Evolutionary conservation across 2,797 vertebrate genomes (phyloP), one percentile per base, ranked within the genome.

Genomic region (Mareca strepera): DNA sequence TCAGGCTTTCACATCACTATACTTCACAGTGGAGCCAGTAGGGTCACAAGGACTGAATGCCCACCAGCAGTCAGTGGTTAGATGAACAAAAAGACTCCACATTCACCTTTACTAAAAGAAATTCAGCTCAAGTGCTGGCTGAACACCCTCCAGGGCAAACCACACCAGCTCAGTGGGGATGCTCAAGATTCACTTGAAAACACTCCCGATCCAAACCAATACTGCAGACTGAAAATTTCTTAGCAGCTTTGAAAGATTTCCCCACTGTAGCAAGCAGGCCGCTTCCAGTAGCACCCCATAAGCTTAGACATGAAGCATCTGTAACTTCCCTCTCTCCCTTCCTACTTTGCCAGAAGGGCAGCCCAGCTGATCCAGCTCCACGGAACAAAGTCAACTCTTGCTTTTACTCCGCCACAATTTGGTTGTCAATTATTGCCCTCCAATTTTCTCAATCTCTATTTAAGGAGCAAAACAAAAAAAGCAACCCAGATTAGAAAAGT

Each of bases 381-480:
- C 0, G 0, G 53, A 84, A 73, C 25, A 64, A 88, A 95, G 81
- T 86, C 90, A 92, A 39, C 53, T 74, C 6, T 0, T 41, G 25
- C 31, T 52, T 76, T 81, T 73, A 44, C 37, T 88, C 58, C 53
- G 69, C 22, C 64, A 52, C 72, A 72, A 87, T 87, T 91, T 66
- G 10, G 58, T 48, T 93, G 76, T 88, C 92, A 83, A 76, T 84
- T 91, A 93, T 67, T 69, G 63, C 67, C 69, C 64, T 91, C 80
- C 43, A 26, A 82, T 86, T 92, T 95, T 92, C 80, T 82, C 76
- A 63, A 79, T 82, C 55, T 91, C 83, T 94, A 91, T 96, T 95
- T 92, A 82, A 77, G 43, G 86, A 96, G 6, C 64, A 91, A 82
- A 92, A 87, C 75, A 86, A 88, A 67, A 50, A 85, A 87, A 68